Evolutionary conservation across 1,140 invertebrate species (phyloP).

Genomic region (Monochamus saltuarius): DNA sequence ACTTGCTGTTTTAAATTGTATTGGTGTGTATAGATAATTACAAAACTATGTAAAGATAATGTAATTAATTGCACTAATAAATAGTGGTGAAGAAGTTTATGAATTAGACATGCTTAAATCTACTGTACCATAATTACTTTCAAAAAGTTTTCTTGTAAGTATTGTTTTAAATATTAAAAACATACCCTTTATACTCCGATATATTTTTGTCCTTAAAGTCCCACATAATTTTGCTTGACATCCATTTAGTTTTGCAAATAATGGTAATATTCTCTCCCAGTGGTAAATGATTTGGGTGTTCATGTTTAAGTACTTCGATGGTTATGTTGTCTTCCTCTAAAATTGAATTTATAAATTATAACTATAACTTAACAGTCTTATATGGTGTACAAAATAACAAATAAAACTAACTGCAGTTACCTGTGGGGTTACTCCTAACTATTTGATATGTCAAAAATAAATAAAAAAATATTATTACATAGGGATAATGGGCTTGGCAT

Average conservation of each 20-base stretch:
- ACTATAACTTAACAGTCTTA: neutral
- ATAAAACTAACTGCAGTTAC: slow-evolving; percentile 20
- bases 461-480: slow-evolving; percentile 39
- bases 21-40: no score
- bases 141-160: no score
- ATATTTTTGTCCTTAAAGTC: slow-evolving; percentile 53
- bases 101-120: neutral
- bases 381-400: neutral
- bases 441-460: slow-evolving; percentile 37
- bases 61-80: neutral
- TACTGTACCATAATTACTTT: no score
- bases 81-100: neutral
- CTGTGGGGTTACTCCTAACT: slow-evolving; percentile 35
- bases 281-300: slow-evolving; percentile 40
- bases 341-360: neutral
- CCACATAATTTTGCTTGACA: slow-evolving; percentile 51
- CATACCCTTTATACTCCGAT: slow-evolving; percentile 50
- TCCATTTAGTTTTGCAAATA: slow-evolving; percentile 51
- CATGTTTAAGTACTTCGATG: slow-evolving; percentile 43
- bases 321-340: slow-evolving; percentile 36
- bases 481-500: slow-evolving; percentile 49
- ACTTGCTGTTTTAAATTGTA: no score
- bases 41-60: neutral
- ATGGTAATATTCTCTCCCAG: slow-evolving; percentile 54
- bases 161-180: neutral